Percentiles rank a stretch among this genome's conserved stretches.
These are phyloP conservation scores for Sphaerophoria taeniata DNA, from an alignment of 2,888 invertebrate species.

Conservation along the genomic window DNA sequence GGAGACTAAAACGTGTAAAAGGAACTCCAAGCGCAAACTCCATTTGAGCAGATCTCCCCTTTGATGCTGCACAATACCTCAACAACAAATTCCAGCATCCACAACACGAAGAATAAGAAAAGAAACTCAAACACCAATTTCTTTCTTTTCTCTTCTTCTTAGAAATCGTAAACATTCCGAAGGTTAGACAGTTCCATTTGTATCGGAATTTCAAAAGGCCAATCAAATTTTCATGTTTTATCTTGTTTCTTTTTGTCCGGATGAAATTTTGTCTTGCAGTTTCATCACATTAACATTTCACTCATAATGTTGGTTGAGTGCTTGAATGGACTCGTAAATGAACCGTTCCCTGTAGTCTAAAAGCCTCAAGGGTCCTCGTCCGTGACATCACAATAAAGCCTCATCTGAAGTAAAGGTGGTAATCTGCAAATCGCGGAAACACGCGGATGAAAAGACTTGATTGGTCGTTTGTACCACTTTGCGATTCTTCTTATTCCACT, in stretches of 20 bases:
- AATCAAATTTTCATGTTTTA: conserved; percentile 43
- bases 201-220: conserved; percentile 67
- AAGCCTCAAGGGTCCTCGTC: too few relatives aligned
- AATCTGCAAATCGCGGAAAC: conserved; percentile 36
- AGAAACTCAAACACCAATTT: conserved; percentile 14
- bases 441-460: conserved; percentile 52
- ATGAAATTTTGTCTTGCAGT: conserved; percentile 15
- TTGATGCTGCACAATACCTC: conserved; percentile 17
- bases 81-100: conserved; percentile 36
- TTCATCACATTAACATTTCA: conserved; percentile 23
- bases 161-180: conserved; percentile 72
- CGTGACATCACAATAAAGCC: background rate
- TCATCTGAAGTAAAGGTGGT: background rate
- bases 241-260: conserved; percentile 19
- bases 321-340: conserved; percentile 69
- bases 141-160: conserved; percentile 54
- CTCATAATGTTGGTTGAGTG: conserved; percentile 41
- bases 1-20: conserved; percentile 10
- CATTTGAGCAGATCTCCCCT: conserved; percentile 8
- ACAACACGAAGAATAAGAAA: background rate
- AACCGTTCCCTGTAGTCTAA: conserved; percentile 27
- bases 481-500: conserved; percentile 45
- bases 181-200: conserved; percentile 56
- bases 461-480: background rate
- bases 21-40: conserved; percentile 54